phyloP scores from a whole-genome alignment of 2,888 invertebrate genomes.

The Celastrina argiolus region DNA sequence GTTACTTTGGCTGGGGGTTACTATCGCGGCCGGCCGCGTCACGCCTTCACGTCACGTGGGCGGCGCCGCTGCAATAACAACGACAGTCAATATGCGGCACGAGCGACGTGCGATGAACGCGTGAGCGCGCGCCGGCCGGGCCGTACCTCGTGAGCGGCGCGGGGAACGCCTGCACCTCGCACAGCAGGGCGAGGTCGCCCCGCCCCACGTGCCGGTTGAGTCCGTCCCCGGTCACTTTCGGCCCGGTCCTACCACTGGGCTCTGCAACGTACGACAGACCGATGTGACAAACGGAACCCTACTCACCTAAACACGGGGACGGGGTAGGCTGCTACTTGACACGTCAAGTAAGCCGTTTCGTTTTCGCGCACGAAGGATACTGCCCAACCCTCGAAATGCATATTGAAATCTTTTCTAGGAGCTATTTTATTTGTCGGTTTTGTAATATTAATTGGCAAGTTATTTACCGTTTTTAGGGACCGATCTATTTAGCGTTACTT shows the following conservation, averaged over 20 bases:
- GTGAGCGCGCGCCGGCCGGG: constrained; percentile 59
- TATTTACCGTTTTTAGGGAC: constrained; percentile 24
- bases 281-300: constrained; percentile 47
- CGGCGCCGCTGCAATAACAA: constrained; percentile 73
- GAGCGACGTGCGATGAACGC: constrained; percentile 54
- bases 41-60: constrained; percentile 68
- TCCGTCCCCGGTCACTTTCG: constrained; percentile 81
- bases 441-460: constrained; percentile 41
- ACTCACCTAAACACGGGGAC: constrained; percentile 84
- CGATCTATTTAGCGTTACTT: not conserved
- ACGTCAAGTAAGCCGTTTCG: constrained; percentile 79
- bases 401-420: constrained; percentile 77
- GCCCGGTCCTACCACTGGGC: constrained; percentile 84
- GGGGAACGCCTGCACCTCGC: constrained; percentile 88
- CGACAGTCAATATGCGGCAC: constrained; percentile 62
- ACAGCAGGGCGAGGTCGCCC: constrained; percentile 80
- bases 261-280: constrained; percentile 71
- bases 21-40: constrained; percentile 74
- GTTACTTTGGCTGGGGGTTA: constrained; percentile 71
- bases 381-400: constrained; percentile 81
- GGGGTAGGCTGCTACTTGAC: constrained; percentile 83
- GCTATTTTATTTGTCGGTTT: constrained; percentile 80
- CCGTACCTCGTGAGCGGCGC: constrained; percentile 87
- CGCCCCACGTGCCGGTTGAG: constrained; percentile 76
- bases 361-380: constrained; percentile 73